Evolutionary conservation across 1,140 invertebrate genomes (phyloP), one percentile per base, ranked within the genome.

Genomic region (Rhopalosiphum padi): DNA sequence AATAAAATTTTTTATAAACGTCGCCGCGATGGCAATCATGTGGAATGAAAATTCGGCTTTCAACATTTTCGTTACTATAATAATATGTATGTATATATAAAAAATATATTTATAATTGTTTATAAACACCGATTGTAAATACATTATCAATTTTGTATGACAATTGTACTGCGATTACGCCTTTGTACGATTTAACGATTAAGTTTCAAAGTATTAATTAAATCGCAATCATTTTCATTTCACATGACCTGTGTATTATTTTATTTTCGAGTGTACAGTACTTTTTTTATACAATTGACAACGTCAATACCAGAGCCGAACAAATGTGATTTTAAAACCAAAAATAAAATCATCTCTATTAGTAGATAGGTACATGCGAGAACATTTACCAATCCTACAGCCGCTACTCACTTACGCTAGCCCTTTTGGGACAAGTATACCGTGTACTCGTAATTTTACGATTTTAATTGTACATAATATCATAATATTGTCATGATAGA

Each of bases 41-140:
- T 94, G 94, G 94, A 94, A 94, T 94, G 94, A 94, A 94, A 94
- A 94, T 93, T 94, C 94, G 94, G 88, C 91, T 93, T 94, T 94
- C 46, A 37, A n/a, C 43, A 60, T 90, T 48, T n/a, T 68, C 82
- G n/a, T 82, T 88, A 21, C 21, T 88, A 51, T 87, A n/a, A n/a
- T 90, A 37, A 3, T 46, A 22, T 35, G 83, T 43, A 5, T 43
- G 2, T 43, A 22, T 43, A 30, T 30, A n/a, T 46, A 4, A 82
- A 15, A 41, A 41, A 23, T 83, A 37, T 37, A 9, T 41, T 51
- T 77, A 77, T 77, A 15, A 35, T 77, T 77, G n/a, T 77, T 77
- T n/a, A 77, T 77, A 77, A 77, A 77, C 30, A 21, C 60, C n/a
- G 1, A n/a, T 77, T 77, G 60, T 77, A 77, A 77, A n/a, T 77